Evolutionary conservation across 2,113 vertebrate species (phyloP), one percentile per base, ranked within the genome.

Genomic region (Empidonax alnorum): DNA sequence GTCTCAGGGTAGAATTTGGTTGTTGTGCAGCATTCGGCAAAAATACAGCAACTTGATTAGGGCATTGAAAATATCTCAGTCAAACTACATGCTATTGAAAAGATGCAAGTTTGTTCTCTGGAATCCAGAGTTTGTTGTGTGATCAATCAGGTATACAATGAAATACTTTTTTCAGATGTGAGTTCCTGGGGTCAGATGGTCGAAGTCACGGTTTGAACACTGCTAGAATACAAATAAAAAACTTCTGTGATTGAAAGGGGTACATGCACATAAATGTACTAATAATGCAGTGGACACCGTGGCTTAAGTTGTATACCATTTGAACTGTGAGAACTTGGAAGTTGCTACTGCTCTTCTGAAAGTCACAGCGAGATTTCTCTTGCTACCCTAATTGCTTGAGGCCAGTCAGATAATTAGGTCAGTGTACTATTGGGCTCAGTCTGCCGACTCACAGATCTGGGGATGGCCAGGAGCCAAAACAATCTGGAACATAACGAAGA

Each of bases 341-440:
- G 44, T 44, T 73, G 37, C 53, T 93, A 13, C 0, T 82, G 41
- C 52, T 88, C 65, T 84, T 44, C 56, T 67, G 27, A 76, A 93
- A 83, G 42, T 47, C 39, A 8, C 28, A 72, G 37, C 0, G 0
- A 75, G 68, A 56, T 92, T 61, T 61, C 73, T 88, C 28, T 67
- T 78, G 37, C 61, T 61, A 37, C 61, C 16, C 41, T 78, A 33
- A 90, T 81, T 96, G 73, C 61, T 94, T 84, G 68, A 93, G 92
- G 65, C 39, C 47, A 65, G 30, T 88, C 69, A 69, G 50, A 71
- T 84, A 80, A 90, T 81, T 77, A 87, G 75, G 81, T 94, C 85
- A 68, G 27, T 50, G 46, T 93, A 44, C 55, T 88, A 1, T 27
- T 92, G 59, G 52, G 65, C 65, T 93, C 18, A 44, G 56, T 56